Percentiles rank a stretch among this genome's conserved stretches.
phyloP scores from a whole-genome alignment of 2,113 vertebrate species.

The Pyrgilauda ruficollis region DNA sequence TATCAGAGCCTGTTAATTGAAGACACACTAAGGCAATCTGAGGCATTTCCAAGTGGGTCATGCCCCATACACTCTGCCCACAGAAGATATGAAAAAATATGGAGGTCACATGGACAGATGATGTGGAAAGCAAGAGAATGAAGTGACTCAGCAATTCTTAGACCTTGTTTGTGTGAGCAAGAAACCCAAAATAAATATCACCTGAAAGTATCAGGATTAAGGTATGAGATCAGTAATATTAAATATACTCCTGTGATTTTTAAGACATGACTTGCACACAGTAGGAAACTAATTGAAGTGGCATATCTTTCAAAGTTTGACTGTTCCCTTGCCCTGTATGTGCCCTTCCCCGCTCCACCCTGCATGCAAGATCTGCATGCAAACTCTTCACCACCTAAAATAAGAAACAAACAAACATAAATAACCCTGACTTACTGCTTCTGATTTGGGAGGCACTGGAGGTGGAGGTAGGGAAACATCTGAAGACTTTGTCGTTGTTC shows the following conservation, averaged over 20 bases:
- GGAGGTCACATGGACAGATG: not conserved
- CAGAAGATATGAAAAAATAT: not conserved
- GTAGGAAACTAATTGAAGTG: not conserved
- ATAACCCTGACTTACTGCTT: slow-evolving; percentile 88
- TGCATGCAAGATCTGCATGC: not conserved
- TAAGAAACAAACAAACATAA: not conserved
- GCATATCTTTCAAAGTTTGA: not conserved
- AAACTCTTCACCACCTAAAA: not conserved
- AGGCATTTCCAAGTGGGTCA: not conserved
- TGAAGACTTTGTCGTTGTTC: slow-evolving; percentile 70
- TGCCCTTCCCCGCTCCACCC: not conserved
- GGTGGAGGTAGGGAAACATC: slow-evolving; percentile 90
- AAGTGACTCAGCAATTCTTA: not conserved
- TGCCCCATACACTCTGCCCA: not conserved
- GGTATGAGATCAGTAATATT: not conserved
- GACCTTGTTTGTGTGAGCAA: not conserved
- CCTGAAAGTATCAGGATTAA: not conserved
- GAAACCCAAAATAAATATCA: not conserved
- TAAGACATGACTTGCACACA: not conserved
- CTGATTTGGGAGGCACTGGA: slow-evolving; percentile 98
- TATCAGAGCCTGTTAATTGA: not conserved
- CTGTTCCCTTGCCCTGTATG: not conserved
- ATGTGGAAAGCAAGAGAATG: not conserved
- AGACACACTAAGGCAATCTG: not conserved
- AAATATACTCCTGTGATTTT: not conserved